Percentiles rank a stretch among this genome's conserved stretches.
These are phyloP conservation scores for Acropora yongei DNA, from an alignment of 64 coral and sea anemone genomes.

Conservation along the genomic window DNA sequence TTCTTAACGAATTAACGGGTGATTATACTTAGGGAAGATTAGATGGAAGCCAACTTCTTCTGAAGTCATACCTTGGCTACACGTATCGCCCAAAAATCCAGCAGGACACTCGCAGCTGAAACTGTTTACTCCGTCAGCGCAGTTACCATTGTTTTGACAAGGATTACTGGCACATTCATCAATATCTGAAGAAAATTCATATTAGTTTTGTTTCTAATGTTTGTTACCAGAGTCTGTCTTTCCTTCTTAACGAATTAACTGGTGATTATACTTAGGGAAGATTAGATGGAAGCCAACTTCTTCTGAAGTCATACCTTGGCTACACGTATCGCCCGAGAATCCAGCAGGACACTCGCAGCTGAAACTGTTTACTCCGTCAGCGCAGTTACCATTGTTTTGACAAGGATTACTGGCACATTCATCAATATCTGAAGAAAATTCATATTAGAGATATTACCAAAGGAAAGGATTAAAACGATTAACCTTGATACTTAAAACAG, in stretches of 20 bases:
- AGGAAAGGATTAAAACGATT: too few relatives aligned
- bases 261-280: too few relatives aligned
- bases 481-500: too few relatives aligned
- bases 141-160: slow-evolving; percentile 57
- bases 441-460: not conserved
- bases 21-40: too few relatives aligned
- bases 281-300: too few relatives aligned
- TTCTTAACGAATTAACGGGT: too few relatives aligned
- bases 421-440: slow-evolving; percentile 47
- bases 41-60: too few relatives aligned
- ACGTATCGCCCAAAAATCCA: slow-evolving; percentile 69
- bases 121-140: slow-evolving; percentile 47
- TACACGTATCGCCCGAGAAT: slow-evolving; percentile 65
- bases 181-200: slow-evolving; percentile 33
- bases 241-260: too few relatives aligned
- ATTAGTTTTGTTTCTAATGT: too few relatives aligned
- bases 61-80: not conserved
- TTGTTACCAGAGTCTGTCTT: too few relatives aligned
- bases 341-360: slow-evolving; percentile 58
- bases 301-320: not conserved
- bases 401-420: slow-evolving; percentile 68
- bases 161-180: slow-evolving; percentile 67
- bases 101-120: slow-evolving; percentile 55
- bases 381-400: slow-evolving; percentile 49
- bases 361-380: slow-evolving; percentile 52